These are phyloP conservation scores for Amiota communis DNA, from an alignment of 2,888 invertebrate species.

Conservation along the genomic window DNA sequence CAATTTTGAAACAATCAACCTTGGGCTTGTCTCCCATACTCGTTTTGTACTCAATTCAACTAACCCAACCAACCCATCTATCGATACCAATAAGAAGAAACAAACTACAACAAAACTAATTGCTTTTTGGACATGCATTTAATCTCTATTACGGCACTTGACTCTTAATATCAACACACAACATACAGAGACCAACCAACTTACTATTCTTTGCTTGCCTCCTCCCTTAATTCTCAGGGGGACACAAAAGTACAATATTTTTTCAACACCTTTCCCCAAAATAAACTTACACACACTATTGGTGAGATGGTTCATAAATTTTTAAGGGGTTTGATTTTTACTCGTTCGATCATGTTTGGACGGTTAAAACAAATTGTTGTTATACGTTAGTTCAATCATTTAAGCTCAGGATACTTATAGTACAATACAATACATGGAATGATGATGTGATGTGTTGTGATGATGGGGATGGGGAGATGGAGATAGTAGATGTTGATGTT, in stretches of 20 bases:
- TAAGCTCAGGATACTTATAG: neutral
- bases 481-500: too few species aligned
- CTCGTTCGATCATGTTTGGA: slow-evolving; percentile 48
- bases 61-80: slow-evolving; percentile 27
- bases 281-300: slow-evolving; percentile 27
- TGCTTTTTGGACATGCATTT: slow-evolving; percentile 72
- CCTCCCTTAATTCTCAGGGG: neutral
- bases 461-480: too few species aligned
- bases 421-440: too few species aligned
- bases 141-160: slow-evolving; percentile 65
- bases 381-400: slow-evolving; percentile 65
- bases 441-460: too few species aligned
- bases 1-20: slow-evolving; percentile 49
- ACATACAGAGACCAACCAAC: neutral
- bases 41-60: neutral
- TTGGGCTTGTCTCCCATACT: neutral
- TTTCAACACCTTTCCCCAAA: slow-evolving; percentile 38
- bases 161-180: neutral
- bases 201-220: neutral
- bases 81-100: slow-evolving; percentile 3
- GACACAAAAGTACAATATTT: slow-evolving; percentile 1
- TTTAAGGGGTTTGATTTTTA: slow-evolving; percentile 59
- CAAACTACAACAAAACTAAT: slow-evolving; percentile 57
- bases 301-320: slow-evolving; percentile 58
- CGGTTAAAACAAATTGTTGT: slow-evolving; percentile 68